A percentile compares a stretch with the other conserved stretches of the same genome.
Evolutionary conservation across 2,888 invertebrate species (phyloP).

Genomic region (Clivina fossor): DNA sequence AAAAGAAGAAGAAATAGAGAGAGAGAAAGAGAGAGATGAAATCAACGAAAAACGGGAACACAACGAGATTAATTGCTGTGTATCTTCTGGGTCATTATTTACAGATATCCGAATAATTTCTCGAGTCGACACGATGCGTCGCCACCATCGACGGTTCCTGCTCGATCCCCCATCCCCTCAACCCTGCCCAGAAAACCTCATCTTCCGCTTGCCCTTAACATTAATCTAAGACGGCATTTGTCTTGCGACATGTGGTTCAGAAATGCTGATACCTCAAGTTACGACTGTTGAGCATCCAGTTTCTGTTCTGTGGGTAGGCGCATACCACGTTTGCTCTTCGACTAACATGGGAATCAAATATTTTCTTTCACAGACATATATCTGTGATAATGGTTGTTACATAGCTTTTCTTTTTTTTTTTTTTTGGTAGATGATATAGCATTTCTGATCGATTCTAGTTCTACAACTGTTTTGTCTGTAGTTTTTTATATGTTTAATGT

Average conservation of each 20-base stretch:
- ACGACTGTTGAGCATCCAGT: too few relatives aligned
- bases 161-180: not conserved
- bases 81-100: conserved; percentile 31
- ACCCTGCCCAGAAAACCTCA: not conserved
- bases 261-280: conserved; percentile 14
- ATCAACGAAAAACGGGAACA: conserved; percentile 21
- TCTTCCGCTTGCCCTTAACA: conserved; percentile 12
- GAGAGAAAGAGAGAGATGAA: conserved; percentile 13
- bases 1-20: conserved; percentile 17
- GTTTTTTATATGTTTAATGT: too few relatives aligned
- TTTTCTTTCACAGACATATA: too few relatives aligned
- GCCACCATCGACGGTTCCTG: not conserved
- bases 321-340: too few relatives aligned
- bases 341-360: too few relatives aligned
- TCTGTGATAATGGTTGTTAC: too few relatives aligned
- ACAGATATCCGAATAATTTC: conserved; percentile 32
- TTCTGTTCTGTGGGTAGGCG: conserved; percentile 9
- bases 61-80: conserved; percentile 30
- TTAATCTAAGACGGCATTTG: conserved; percentile 27
- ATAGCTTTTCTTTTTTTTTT: too few relatives aligned
- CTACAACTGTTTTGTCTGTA: too few relatives aligned
- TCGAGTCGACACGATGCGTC: conserved; percentile 7
- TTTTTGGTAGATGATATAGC: too few relatives aligned
- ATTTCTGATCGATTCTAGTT: too few relatives aligned
- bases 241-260: conserved; percentile 26